Conservation (phyloP, 64 coral and sea anemone species). For the Stylophora pistillata region DNA sequence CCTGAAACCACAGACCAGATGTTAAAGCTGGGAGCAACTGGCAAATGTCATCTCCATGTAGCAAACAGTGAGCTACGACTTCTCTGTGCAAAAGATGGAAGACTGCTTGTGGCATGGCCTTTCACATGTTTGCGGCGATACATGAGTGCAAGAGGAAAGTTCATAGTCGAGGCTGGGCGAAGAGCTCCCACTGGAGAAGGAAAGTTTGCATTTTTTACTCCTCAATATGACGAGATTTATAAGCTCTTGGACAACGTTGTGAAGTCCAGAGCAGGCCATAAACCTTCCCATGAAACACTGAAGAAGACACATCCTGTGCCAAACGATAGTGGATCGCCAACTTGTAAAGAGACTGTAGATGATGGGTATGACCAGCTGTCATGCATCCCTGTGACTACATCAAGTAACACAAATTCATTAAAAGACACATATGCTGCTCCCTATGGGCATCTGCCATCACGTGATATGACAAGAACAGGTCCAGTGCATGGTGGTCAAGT, state of each 20-base stretch:
- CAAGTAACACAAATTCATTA: slow-evolving; percentile 25
- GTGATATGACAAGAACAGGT: not conserved
- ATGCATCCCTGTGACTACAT: slow-evolving; percentile 18
- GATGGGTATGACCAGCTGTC: slow-evolving; percentile 64
- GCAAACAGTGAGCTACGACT: slow-evolving; percentile 87
- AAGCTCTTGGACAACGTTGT: slow-evolving; percentile 85
- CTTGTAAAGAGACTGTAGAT: not conserved
- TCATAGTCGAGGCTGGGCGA: slow-evolving; percentile 91
- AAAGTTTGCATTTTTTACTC: slow-evolving; percentile 80
- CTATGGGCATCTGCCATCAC: slow-evolving; percentile 64
- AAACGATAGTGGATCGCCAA: not conserved
- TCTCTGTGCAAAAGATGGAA: slow-evolving; percentile 76
- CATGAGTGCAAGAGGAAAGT: slow-evolving; percentile 87
- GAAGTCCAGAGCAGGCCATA: slow-evolving; percentile 73
- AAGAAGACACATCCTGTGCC: slow-evolving; percentile 20
- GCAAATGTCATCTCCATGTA: slow-evolving; percentile 77
- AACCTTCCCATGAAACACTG: not conserved
- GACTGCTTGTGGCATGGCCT: slow-evolving; percentile 84
- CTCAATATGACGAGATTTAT: slow-evolving; percentile 92
- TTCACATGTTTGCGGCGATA: slow-evolving; percentile 93
- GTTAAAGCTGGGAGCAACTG: slow-evolving; percentile 69
- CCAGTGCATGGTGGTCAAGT: not conserved
- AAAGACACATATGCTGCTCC: slow-evolving; percentile 78
- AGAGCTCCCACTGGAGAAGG: slow-evolving; percentile 93
- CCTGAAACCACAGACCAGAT: slow-evolving; percentile 60